Percentiles rank a stretch among this genome's conserved stretches.
phyloP scores from a whole-genome alignment of 2,888 invertebrate species.

The Scaptodrosophila latifasciaeformis region DNA sequence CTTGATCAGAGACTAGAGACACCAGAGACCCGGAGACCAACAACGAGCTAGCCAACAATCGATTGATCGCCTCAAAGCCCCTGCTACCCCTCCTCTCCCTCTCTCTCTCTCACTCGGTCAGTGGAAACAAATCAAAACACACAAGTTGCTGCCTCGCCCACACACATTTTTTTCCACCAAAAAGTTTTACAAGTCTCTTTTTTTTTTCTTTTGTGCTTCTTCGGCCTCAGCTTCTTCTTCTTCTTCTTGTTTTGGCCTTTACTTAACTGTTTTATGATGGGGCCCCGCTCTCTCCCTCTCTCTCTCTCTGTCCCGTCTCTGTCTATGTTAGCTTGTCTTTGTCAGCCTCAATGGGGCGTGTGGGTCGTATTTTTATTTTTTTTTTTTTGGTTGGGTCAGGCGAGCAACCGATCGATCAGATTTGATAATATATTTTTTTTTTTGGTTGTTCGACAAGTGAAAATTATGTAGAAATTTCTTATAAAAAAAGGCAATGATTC shows the following conservation, averaged over 20 bases:
- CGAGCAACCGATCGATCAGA: too few species aligned
- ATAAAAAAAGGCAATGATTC: conserved; percentile 15
- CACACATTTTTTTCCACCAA: conserved; percentile 23
- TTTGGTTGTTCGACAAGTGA: conserved; percentile 5
- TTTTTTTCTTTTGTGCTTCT: conserved; percentile 5
- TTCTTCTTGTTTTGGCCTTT: conserved; percentile 3
- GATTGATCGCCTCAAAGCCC: too few species aligned
- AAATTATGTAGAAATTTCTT: conserved; percentile 19
- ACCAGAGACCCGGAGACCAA: too few species aligned
- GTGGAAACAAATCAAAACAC: conserved; percentile 30
- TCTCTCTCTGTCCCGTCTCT: conserved; percentile 13
- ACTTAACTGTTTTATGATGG: too few species aligned
- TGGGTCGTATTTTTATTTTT: too few species aligned
- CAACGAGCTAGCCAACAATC: too few species aligned
- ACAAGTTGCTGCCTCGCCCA: conserved; percentile 14
- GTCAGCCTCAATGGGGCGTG: conserved; percentile 30
- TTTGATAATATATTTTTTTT: conserved; percentile 8
- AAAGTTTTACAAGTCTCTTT: too few species aligned
- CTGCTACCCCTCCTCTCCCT: too few species aligned
- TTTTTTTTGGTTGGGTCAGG: too few species aligned
- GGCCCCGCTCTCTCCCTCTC: conserved; percentile 16
- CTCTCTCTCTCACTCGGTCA: not conserved
- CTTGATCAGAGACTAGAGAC: not conserved
- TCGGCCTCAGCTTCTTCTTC: conserved; percentile 3
- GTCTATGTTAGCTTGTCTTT: conserved; percentile 34